Evolutionary conservation across 2,113 vertebrate genomes (phyloP).

Genomic region (Gadus chalcogrammus): DNA sequence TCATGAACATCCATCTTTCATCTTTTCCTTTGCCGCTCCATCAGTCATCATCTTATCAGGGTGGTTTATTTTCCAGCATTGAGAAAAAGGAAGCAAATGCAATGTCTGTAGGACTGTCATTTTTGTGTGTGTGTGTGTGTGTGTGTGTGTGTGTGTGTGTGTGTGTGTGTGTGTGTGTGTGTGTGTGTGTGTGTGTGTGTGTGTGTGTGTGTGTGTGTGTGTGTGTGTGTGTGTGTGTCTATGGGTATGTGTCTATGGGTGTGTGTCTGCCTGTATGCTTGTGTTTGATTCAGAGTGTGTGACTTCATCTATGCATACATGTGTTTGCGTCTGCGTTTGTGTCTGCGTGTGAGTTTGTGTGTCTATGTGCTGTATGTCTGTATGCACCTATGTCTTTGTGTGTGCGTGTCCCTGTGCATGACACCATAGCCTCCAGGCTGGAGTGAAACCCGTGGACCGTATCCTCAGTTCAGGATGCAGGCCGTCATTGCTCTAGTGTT

Average conservation of each 20-base stretch:
- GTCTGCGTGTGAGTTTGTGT: not conserved
- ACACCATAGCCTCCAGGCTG: constrained; percentile 54
- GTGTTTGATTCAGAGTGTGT: too few relatives aligned
- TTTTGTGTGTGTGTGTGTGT: not conserved
- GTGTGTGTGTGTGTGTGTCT: not conserved
- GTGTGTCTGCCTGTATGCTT: not conserved
- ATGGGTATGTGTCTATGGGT: not conserved
- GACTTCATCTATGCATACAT: not conserved
- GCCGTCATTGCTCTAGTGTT: constrained; percentile 60
- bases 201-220: not conserved
- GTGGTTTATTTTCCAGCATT: too few relatives aligned
- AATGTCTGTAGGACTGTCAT: too few relatives aligned
- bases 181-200: too few relatives aligned
- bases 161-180: not conserved
- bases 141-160: too few relatives aligned
- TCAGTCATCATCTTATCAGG: too few relatives aligned
- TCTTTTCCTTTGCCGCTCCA: too few relatives aligned
- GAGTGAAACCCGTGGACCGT: constrained; percentile 59
- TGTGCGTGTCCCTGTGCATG: constrained; percentile 23
- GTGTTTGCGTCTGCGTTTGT: not conserved
- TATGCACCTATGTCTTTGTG: not conserved
- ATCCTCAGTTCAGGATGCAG: constrained; percentile 54
- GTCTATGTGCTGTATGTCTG: not conserved
- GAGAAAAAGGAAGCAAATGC: too few relatives aligned
- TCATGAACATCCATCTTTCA: too few relatives aligned